Base-by-base conservation (phyloP, 2,113 vertebrate genomes). In the Phalacrocorax aristotelis region DNA sequence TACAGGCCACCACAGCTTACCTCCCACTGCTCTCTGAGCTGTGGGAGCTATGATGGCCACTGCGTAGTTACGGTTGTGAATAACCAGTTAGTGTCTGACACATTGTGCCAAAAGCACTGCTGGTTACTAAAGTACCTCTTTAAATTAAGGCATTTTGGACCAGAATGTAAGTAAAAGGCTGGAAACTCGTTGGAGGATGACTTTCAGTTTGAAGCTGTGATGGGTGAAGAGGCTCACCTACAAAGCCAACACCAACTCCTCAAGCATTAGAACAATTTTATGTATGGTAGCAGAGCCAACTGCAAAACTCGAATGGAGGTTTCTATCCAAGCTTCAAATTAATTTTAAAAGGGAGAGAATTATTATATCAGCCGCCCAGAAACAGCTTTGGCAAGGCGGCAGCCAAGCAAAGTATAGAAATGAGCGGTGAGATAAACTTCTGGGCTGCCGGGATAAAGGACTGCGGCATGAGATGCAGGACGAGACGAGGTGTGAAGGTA, bases 401-500 rank as follows among this genome's bases (percentile, higher is more conserved):
- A 83, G 89, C 23, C 30, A 29, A 77, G 79, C 30, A 58, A 91
- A 96, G 69, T 44, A 69, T 87, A 87, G 89, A 62, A 83, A 70
- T 36, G 88, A 70, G 90, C 26, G 82, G 66, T 90, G 92, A 96
- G 93, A 92, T 58, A 86, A 90, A 93, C 78, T 94, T 52, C 93
- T 96, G 93, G 89, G 94, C 94, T 97, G 94, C 49, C 0, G 17
- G 87, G 78, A 93, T 96, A 90, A 96, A 88, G 92, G 92, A 89
- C 46, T 75, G 93, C 19, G 14, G 91, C 88, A 94, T 49, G 91
- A 96, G 95, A 46, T 40, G 71, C 87, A 82, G 95, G 93, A 96
- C 38, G 18, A 96, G 95, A 65, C 0, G 46, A 96, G 88, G 96
- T 95, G 97, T 78, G 93, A 96, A 96, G 95, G 85, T 92, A 92